A percentile compares a stretch with the other conserved stretches of the same genome.
phyloP scores from a whole-genome alignment of 1,140 invertebrate species.

The Eciton burchellii region DNA sequence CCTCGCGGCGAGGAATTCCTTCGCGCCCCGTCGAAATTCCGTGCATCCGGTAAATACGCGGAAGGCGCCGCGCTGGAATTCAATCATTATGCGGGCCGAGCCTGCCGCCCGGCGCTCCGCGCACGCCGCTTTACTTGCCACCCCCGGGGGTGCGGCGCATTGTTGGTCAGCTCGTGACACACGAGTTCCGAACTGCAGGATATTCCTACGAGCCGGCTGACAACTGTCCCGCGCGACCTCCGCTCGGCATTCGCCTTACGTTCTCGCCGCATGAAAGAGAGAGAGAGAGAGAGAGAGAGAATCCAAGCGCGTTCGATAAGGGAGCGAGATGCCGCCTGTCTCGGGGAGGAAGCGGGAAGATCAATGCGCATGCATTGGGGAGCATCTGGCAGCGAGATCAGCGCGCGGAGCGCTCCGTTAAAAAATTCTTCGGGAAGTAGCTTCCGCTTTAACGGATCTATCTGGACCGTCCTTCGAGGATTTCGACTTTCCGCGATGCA shows the following conservation, averaged over 20 bases:
- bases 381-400: background rate
- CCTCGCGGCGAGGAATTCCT: slow-evolving; percentile 68
- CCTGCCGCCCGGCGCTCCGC: slow-evolving; percentile 53
- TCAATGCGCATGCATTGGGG: background rate
- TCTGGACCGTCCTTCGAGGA: background rate
- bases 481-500: slow-evolving; percentile 37
- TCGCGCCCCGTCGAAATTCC: slow-evolving; percentile 71
- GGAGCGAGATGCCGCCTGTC: background rate
- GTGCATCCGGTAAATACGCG: slow-evolving; percentile 74
- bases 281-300: too few species aligned
- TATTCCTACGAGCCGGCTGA: slow-evolving; percentile 66
- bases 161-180: slow-evolving; percentile 75
- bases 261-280: background rate
- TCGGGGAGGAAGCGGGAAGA: background rate
- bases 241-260: slow-evolving; percentile 44
- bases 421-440: background rate
- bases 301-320: background rate
- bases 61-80: slow-evolving; percentile 75
- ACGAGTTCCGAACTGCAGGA: slow-evolving; percentile 70
- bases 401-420: background rate
- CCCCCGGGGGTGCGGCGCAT: slow-evolving; percentile 65
- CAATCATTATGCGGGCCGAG: slow-evolving; percentile 74
- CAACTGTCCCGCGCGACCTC: slow-evolving; percentile 33
- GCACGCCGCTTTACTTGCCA: slow-evolving; percentile 66
- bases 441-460: background rate